Evolutionary conservation across 1,140 invertebrate species (phyloP).

Genomic region (Drosophila sucinea): DNA sequence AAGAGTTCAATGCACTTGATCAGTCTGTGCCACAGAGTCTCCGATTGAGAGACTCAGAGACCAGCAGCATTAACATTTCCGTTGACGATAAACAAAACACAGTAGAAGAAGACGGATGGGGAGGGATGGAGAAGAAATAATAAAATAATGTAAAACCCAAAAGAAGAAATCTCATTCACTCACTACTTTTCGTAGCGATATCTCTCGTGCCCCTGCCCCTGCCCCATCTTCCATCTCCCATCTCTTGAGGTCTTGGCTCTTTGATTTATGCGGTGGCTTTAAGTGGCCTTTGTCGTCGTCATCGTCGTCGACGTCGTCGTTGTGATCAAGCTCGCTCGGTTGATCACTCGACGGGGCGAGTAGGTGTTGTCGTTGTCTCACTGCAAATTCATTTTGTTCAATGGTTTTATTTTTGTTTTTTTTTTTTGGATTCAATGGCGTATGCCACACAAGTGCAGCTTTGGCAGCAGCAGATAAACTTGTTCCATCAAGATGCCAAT

Average conservation of each 20-base stretch:
- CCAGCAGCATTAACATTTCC: constrained; percentile 49
- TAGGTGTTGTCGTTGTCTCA: constrained; percentile 14
- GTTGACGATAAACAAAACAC: constrained; percentile 55
- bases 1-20: constrained; percentile 48
- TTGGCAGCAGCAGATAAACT: constrained; percentile 32
- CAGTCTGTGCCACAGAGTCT: neutral
- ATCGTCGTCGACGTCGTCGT: neutral
- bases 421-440: constrained; percentile 12
- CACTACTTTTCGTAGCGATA: constrained; percentile 23
- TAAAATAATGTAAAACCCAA: constrained; percentile 4
- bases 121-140: neutral
- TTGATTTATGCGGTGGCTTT: constrained; percentile 57
- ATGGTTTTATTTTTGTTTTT: neutral
- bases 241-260: constrained; percentile 21
- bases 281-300: constrained; percentile 46
- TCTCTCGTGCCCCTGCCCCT: neutral
- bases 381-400: constrained; percentile 21
- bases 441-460: constrained; percentile 24
- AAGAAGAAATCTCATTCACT: constrained; percentile 22
- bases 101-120: constrained; percentile 10
- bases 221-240: neutral
- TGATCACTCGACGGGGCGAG: no score
- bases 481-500: constrained; percentile 28
- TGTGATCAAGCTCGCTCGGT: no score
- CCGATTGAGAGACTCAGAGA: neutral